A percentile compares a stretch with the other conserved stretches of the same genome.
Evolutionary conservation across 2,888 invertebrate species (phyloP).

Genomic region (Cephalotes varians): DNA sequence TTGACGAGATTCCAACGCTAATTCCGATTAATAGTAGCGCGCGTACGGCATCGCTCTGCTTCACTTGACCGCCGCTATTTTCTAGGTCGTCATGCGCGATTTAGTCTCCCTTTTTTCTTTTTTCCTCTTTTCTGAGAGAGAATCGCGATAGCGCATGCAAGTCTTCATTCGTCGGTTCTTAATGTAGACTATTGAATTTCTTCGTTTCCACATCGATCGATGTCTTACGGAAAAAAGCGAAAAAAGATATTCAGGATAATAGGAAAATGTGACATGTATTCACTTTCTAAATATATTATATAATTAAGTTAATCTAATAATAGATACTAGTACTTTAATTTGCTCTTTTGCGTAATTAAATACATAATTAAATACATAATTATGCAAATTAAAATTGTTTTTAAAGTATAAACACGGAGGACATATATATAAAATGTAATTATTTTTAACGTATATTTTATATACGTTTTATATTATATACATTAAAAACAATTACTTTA

Average conservation of each 20-base stretch:
- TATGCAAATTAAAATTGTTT: too few species aligned
- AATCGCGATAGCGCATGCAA: background rate
- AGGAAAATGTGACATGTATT: background rate
- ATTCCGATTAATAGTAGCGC: constrained; percentile 65
- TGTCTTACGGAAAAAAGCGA: too few species aligned
- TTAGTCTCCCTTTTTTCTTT: background rate
- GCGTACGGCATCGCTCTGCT: constrained; percentile 15
- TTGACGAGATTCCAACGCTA: constrained; percentile 64
- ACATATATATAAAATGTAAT: too few species aligned
- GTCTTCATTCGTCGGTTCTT: background rate
- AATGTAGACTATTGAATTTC: background rate
- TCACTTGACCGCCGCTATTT: constrained; percentile 35
- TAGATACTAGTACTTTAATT: background rate
- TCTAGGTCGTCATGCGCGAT: constrained; percentile 48
- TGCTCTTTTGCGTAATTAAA: background rate
- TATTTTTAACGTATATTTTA: too few species aligned
- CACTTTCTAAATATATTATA: background rate
- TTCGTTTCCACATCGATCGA: background rate
- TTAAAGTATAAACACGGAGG: too few species aligned
- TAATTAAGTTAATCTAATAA: background rate
- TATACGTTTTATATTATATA: too few species aligned
- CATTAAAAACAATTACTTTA: too few species aligned
- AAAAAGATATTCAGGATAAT: background rate
- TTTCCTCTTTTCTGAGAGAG: too few species aligned
- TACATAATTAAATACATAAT: background rate